Evolutionary conservation across 2,888 invertebrate genomes (phyloP).

Genomic region (Microplitis deprimator): DNA sequence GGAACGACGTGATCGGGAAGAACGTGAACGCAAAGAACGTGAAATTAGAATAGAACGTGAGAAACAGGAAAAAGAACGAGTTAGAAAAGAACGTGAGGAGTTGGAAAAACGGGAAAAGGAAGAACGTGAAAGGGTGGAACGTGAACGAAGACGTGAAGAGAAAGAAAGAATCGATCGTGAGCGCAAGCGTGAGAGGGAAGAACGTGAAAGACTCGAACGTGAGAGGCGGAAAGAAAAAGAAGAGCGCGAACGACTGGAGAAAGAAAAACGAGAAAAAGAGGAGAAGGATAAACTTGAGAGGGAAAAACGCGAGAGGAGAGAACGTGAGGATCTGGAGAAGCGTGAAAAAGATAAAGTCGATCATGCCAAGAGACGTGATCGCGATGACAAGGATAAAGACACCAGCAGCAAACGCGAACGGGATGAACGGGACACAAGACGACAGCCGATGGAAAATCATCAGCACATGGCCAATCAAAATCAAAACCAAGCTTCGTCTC

Average conservation of each 20-base stretch:
- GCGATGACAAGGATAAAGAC: slow-evolving; percentile 68
- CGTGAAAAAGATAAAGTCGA: slow-evolving; percentile 63
- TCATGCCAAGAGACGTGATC: slow-evolving; percentile 63
- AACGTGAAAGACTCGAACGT: slow-evolving; percentile 59
- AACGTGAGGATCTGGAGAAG: slow-evolving; percentile 71
- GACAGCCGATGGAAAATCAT: slow-evolving; percentile 65
- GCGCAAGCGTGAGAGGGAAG: slow-evolving; percentile 69
- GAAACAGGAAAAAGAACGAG: slow-evolving; percentile 62
- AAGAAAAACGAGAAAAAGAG: slow-evolving; percentile 67
- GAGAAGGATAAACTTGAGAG: slow-evolving; percentile 69
- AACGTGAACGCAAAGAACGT: slow-evolving; percentile 62
- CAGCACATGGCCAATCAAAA: slow-evolving; percentile 56
- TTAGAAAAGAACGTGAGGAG: slow-evolving; percentile 68
- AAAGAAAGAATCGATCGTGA: slow-evolving; percentile 70
- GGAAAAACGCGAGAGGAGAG: slow-evolving; percentile 60
- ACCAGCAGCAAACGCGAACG: slow-evolving; percentile 59
- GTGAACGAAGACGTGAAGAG: slow-evolving; percentile 59
- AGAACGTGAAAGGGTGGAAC: slow-evolving; percentile 70
- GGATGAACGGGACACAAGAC: slow-evolving; percentile 62
- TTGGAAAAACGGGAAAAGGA: slow-evolving; percentile 67
- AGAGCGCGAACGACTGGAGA: slow-evolving; percentile 58
- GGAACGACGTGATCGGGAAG: slow-evolving; percentile 55
- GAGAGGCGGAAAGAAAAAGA: slow-evolving; percentile 65
- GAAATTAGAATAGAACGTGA: slow-evolving; percentile 61
- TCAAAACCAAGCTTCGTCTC: slow-evolving; percentile 66